These are phyloP conservation scores for Megathymus violae DNA, from an alignment of 1,140 invertebrate species.

Conservation along the genomic window DNA sequence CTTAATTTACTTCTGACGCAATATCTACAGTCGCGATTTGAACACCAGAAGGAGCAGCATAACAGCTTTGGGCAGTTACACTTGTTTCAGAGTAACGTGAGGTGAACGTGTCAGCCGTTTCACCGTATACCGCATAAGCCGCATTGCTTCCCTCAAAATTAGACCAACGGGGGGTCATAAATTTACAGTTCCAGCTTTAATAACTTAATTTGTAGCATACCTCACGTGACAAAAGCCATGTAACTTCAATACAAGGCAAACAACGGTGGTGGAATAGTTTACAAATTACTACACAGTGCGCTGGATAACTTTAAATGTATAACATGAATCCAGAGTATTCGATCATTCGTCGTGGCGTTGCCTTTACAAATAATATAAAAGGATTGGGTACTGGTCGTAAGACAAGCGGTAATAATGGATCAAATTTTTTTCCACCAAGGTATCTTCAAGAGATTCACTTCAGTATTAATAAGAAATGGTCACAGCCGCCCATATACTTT, in stretches of 20 bases:
- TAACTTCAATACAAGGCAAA: constrained; percentile 22
- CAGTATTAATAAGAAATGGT: too few relatives aligned
- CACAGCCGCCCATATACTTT: too few relatives aligned
- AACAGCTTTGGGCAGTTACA: too few relatives aligned
- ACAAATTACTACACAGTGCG: constrained; percentile 67
- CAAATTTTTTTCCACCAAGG: too few relatives aligned
- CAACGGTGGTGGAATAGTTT: constrained; percentile 48
- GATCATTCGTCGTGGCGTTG: constrained; percentile 64
- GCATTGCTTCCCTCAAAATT: constrained; percentile 3
- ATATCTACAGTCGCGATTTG: too few relatives aligned
- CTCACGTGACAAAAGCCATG: constrained; percentile 41
- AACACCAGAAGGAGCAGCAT: too few relatives aligned
- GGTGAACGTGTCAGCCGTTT: too few relatives aligned
- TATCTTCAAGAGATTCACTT: too few relatives aligned
- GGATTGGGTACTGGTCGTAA: constrained; percentile 50
- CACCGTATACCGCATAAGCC: too few relatives aligned
- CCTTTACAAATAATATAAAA: constrained; percentile 67
- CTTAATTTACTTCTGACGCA: too few relatives aligned
- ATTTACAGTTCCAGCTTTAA: constrained; percentile 39
- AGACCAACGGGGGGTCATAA: constrained; percentile 16
- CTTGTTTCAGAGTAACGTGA: too few relatives aligned
- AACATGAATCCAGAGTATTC: constrained; percentile 63
- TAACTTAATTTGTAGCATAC: constrained; percentile 42
- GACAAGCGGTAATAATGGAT: constrained; percentile 30
- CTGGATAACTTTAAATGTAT: constrained; percentile 71